Evolutionary conservation across 2,888 invertebrate species (phyloP).

Genomic region (Bruchidius siliquastri): DNA sequence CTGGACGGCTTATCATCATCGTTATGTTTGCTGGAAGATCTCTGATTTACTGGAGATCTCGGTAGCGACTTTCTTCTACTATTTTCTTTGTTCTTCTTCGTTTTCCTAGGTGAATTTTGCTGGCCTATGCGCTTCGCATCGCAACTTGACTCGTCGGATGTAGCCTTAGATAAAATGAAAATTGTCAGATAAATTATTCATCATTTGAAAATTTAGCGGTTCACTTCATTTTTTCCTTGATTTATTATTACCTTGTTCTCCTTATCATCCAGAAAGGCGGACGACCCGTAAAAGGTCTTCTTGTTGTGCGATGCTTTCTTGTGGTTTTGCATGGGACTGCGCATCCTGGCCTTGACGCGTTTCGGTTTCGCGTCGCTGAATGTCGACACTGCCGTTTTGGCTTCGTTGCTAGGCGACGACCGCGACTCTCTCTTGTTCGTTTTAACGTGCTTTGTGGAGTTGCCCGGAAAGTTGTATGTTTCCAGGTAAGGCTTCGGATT

Average conservation of each 20-base stretch:
- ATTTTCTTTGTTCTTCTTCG: constrained; percentile 60
- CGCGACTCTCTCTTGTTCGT: constrained; percentile 23
- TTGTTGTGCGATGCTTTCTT: constrained; percentile 35
- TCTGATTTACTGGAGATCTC: constrained; percentile 54
- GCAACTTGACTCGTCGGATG: constrained; percentile 50
- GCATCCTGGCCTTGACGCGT: constrained; percentile 41
- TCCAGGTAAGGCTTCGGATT: constrained; percentile 21
- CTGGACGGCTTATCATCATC: constrained; percentile 41
- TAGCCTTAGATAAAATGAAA: constrained; percentile 11
- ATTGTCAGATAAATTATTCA: too few relatives aligned
- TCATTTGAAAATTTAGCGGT: too few relatives aligned
- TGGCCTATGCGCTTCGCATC: constrained; percentile 27
- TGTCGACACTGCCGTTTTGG: constrained; percentile 27
- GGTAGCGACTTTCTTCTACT: constrained; percentile 62
- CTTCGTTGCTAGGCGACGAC: constrained; percentile 33
- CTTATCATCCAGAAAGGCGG: constrained; percentile 18
- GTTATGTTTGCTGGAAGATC: constrained; percentile 33
- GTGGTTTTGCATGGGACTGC: constrained; percentile 42
- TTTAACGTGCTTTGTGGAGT: constrained; percentile 9
- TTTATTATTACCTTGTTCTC: constrained; percentile 28
- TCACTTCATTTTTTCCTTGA: too few relatives aligned
- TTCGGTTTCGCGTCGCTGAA: constrained; percentile 38
- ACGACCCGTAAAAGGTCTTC: constrained; percentile 18
- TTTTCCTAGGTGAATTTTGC: constrained; percentile 54
- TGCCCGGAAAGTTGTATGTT: constrained; percentile 19